Base-by-base conservation (phyloP, 1,140 invertebrate genomes). In the Drosophila obscura region DNA sequence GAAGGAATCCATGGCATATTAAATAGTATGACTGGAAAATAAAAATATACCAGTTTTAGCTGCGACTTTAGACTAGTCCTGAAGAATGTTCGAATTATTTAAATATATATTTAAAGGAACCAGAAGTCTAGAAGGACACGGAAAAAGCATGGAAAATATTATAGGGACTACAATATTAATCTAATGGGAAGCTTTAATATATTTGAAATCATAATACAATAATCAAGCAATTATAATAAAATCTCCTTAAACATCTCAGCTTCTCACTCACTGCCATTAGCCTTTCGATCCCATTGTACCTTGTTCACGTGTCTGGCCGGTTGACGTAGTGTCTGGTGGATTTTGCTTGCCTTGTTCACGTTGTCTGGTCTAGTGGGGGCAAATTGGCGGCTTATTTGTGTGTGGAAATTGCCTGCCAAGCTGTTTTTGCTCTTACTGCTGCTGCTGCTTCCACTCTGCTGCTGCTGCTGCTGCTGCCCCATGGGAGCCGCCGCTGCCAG, bases 351-450 rank as follows among this genome's bases (percentile, higher is more conserved):
- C 66, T 77, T 80, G 78, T 81, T 81, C 69, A 43, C 58, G 61
- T 55, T 69, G 66, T 58, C 35, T 64, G 43, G 66, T 53, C 67
- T 60, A 48, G 73, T 62, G 55, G 63, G 73, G 69, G 73, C 80
- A 84, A 84, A 84, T 84, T 84, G 81, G 73, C 81, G 82, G 82
- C 74, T 81, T 87, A 85, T 81, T 85, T 87, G 82, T 85, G 77
- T 85, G 81, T 85, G 82, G 65, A 87, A 85, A 87, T 81, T 67
- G 77, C 69, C 74, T 67, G 82, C 56, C 63, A 76, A 60, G 72
- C 60, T 46, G 46, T 59, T 45, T 41, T 53, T 35, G 35, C 60
- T 41, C 13, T 62, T 46, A 43, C 64, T 62, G 19, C 39, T 62
- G 39, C 67, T 5, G 19, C 53, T 35, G 31, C 11, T 26, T 19